These are phyloP conservation scores for Phyto melanocephala DNA, from an alignment of 2,888 invertebrate genomes.

Conservation along the genomic window DNA sequence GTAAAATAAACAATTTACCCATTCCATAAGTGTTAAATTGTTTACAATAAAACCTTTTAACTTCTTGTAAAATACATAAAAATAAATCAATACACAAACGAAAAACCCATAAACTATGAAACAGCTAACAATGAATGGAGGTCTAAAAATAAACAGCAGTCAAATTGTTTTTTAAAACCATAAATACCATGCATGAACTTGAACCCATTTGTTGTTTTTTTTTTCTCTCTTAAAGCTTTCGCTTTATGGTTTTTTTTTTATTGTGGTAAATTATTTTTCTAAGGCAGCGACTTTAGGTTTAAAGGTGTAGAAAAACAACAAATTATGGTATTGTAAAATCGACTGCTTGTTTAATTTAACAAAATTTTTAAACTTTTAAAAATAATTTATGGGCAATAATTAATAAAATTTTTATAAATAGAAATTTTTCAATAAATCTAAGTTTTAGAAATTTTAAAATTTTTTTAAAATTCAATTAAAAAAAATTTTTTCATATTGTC, in stretches of 20 bases:
- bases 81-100: constrained; percentile 48
- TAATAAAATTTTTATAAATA: no score
- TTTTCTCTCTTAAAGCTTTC: neutral
- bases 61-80: constrained; percentile 60
- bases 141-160: constrained; percentile 61
- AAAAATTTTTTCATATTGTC: no score
- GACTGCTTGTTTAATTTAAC: no score
- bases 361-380: no score
- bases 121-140: neutral
- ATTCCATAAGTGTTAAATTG: constrained; percentile 64
- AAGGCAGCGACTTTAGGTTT: no score
- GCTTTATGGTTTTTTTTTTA: constrained; percentile 4
- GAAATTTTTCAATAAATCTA: no score
- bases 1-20: constrained; percentile 65
- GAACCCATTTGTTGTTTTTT: constrained; percentile 12
- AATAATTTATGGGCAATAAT: no score
- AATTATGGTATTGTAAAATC: no score
- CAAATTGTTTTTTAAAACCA: constrained; percentile 40
- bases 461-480: no score
- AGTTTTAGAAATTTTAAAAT: no score
- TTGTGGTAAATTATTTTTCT: no score
- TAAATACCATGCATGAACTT: constrained; percentile 56
- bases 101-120: neutral
- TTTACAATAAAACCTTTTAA: constrained; percentile 63
- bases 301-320: no score